Conservation (phyloP, 2,888 invertebrate genomes). For the Hirtodrosophila confusa region DNA sequence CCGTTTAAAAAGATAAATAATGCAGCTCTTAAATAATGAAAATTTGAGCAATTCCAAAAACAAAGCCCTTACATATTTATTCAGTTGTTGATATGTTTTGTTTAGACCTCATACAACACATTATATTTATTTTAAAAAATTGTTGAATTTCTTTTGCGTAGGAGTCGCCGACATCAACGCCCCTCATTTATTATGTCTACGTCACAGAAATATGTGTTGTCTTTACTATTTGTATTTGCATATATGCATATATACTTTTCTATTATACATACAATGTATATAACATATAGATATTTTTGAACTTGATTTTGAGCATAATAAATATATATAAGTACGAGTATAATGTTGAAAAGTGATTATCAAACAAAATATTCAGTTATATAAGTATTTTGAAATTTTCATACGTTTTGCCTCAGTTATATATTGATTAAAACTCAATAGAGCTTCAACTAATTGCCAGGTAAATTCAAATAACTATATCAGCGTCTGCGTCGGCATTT, state of each 20-base stretch:
- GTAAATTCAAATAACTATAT: constrained; percentile 23
- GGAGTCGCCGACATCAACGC: constrained; percentile 40
- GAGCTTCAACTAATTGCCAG: constrained; percentile 22
- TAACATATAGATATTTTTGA: constrained; percentile 18
- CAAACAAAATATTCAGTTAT: too few species aligned
- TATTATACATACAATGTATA: constrained; percentile 10
- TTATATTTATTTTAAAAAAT: constrained; percentile 16
- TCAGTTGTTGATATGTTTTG: constrained; percentile 27
- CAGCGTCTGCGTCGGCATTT: constrained; percentile 1
- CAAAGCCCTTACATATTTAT: constrained; percentile 11
- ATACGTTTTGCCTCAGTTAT: neutral
- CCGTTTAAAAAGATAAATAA: neutral
- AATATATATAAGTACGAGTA: too few species aligned
- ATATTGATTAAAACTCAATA: constrained; percentile 44
- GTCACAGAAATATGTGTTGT: constrained; percentile 39
- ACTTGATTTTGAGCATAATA: constrained; percentile 45
- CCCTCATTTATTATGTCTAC: constrained; percentile 25
- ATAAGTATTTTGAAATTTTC: neutral
- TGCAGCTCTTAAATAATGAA: neutral
- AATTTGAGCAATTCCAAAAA: neutral
- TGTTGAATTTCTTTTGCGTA: constrained; percentile 29
- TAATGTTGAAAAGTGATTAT: too few species aligned
- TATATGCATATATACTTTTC: constrained; percentile 7
- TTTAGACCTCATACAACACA: constrained; percentile 1
- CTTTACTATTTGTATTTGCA: too few species aligned